Evolutionary conservation across 2,888 invertebrate species (phyloP).

Genomic region (Cantharis rustica): DNA sequence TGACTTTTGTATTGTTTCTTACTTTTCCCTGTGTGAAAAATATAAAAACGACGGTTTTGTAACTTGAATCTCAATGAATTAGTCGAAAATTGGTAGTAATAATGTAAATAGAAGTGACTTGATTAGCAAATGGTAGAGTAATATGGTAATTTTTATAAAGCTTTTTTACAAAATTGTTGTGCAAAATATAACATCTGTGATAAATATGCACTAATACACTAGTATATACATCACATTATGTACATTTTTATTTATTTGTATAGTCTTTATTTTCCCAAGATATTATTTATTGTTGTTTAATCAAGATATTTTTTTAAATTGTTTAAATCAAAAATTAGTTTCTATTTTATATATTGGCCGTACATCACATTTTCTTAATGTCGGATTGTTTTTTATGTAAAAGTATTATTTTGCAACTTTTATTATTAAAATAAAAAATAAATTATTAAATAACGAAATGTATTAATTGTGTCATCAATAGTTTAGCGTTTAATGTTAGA

Average conservation of each 20-base stretch:
- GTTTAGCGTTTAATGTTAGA: constrained; percentile 18
- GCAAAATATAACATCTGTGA: constrained; percentile 48
- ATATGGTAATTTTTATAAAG: constrained; percentile 12
- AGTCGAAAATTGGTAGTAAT: not conserved
- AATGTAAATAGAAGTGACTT: not conserved
- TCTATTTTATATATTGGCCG: not conserved
- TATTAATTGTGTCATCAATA: constrained; percentile 5
- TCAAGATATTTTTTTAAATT: not conserved
- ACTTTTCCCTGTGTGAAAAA: not conserved
- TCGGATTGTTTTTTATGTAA: not conserved
- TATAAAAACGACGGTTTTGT: not conserved
- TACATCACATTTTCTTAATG: not conserved
- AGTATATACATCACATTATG: constrained; percentile 34
- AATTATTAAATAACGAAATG: not conserved
- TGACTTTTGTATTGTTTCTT: not conserved
- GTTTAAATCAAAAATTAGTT: not conserved
- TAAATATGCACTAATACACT: constrained; percentile 44
- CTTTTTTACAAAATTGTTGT: constrained; percentile 19
- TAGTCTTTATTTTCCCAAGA: not conserved
- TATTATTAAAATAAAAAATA: not conserved
- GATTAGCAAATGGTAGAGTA: not conserved
- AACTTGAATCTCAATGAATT: not conserved
- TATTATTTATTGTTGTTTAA: constrained; percentile 1
- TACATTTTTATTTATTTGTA: constrained; percentile 17
- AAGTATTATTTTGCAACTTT: not conserved